These are phyloP conservation scores for Brachymystax lenok DNA, from an alignment of 2,797 vertebrate species.

Conservation along the genomic window DNA sequence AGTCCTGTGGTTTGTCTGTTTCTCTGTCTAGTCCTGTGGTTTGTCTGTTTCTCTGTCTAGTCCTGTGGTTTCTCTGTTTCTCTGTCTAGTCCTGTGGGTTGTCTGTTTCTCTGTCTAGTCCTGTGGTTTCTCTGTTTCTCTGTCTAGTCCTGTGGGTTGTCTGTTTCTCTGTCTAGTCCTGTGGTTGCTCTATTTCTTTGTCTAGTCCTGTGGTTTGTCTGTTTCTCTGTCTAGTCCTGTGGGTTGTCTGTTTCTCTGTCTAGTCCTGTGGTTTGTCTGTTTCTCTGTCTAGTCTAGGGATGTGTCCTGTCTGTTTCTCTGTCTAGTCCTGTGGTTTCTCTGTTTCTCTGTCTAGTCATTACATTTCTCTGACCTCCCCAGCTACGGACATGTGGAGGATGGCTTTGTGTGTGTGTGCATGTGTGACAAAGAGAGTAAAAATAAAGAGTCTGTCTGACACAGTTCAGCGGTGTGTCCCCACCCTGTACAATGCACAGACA, in stretches of 20 bases:
- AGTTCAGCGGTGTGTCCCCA: background rate
- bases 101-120: slow-evolving; percentile 31
- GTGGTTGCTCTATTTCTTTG: slow-evolving; percentile 44
- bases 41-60: slow-evolving; percentile 18
- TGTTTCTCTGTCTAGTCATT: slow-evolving; percentile 41
- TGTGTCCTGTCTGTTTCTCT: slow-evolving; percentile 47
- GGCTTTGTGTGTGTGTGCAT: slow-evolving; percentile 11
- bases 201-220: slow-evolving; percentile 47
- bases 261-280: slow-evolving; percentile 44
- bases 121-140: slow-evolving; percentile 44
- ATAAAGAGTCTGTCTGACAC: background rate
- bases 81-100: slow-evolving; percentile 47
- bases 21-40: slow-evolving; percentile 7
- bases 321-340: slow-evolving; percentile 47
- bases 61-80: slow-evolving; percentile 44
- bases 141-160: slow-evolving; percentile 47
- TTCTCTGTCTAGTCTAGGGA: slow-evolving; percentile 32
- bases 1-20: slow-evolving; percentile 46
- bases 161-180: slow-evolving; percentile 34
- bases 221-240: slow-evolving; percentile 39
- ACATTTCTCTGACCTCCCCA: slow-evolving; percentile 38
- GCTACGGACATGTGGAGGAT: slow-evolving; percentile 2
- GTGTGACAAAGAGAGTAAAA: slow-evolving; percentile 1
- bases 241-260: slow-evolving; percentile 42
- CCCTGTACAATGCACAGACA: background rate